These are phyloP conservation scores for Acanthococcus lagerstroemiae DNA, from an alignment of 2,888 invertebrate species.

Conservation along the genomic window DNA sequence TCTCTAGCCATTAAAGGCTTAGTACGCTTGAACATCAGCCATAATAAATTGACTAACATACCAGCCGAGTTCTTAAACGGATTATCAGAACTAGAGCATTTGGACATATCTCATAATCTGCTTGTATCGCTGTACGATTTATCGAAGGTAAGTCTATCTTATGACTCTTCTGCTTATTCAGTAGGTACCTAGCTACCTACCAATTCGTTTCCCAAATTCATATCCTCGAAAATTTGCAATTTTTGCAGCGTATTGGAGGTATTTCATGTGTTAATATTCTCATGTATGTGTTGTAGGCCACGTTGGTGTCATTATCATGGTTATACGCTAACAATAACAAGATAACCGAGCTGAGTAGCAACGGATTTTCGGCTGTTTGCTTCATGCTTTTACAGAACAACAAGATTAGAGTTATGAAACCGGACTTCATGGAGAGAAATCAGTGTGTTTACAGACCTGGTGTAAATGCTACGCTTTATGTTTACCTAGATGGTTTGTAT, in stretches of 20 bases:
- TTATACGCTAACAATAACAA: slow-evolving; percentile 67
- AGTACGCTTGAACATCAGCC: slow-evolving; percentile 59
- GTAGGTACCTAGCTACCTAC: no score
- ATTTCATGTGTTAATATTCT: no score
- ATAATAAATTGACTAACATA: slow-evolving; percentile 62
- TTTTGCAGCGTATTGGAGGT: no score
- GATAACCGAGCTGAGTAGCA: slow-evolving; percentile 54
- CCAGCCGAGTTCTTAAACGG: slow-evolving; percentile 69
- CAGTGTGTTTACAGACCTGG: slow-evolving; percentile 63
- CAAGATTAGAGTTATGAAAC: slow-evolving; percentile 59
- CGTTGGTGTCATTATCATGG: slow-evolving; percentile 64
- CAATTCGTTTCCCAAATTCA: no score
- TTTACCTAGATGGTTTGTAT: slow-evolving; percentile 65
- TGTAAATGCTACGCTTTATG: slow-evolving; percentile 64
- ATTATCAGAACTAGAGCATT: slow-evolving; percentile 58
- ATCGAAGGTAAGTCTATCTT: slow-evolving; percentile 68
- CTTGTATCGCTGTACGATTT: slow-evolving; percentile 68
- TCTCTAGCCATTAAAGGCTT: slow-evolving; percentile 66
- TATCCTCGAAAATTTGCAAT: no score
- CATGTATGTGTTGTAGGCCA: slow-evolving; percentile 68
- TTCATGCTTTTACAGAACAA: slow-evolving; percentile 70
- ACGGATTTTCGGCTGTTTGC: slow-evolving; percentile 66
- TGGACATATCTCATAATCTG: slow-evolving; percentile 69
- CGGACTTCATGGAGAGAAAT: slow-evolving; percentile 67
- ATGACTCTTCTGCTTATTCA: no score